A percentile compares a stretch with the other conserved stretches of the same genome.
Conservation (phyloP, 2,113 vertebrate genomes). For the Microcebus ravelobensis region DNA sequence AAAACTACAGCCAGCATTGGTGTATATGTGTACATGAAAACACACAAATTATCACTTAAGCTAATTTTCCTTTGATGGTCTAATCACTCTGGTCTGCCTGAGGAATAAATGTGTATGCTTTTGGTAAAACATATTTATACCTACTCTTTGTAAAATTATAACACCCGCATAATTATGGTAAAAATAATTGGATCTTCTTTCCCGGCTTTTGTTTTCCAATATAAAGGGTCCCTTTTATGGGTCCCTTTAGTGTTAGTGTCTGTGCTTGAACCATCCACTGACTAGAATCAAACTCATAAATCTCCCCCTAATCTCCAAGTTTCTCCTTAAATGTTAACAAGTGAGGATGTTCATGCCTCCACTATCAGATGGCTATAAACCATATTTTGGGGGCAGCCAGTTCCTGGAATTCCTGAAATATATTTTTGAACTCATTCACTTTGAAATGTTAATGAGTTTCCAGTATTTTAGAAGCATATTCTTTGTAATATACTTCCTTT, state of each 20-base stretch:
- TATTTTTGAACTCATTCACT: not conserved
- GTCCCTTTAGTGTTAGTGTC: too few species aligned
- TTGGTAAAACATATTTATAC: not conserved
- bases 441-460: not conserved
- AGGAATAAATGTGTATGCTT: not conserved
- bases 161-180: not conserved
- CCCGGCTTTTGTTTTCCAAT: not conserved
- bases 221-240: too few species aligned
- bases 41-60: not conserved
- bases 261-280: not conserved
- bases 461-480: not conserved
- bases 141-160: not conserved
- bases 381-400: not conserved
- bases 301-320: not conserved
- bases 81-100: not conserved
- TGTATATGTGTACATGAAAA: not conserved
- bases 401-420: not conserved
- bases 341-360: not conserved
- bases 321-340: not conserved
- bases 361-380: not conserved
- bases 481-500: not conserved
- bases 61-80: not conserved
- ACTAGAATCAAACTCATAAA: not conserved
- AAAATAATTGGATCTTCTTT: not conserved
- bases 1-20: not conserved